Evolutionary conservation across 2,113 vertebrate genomes (phyloP).

Genomic region (Piprites chloris): DNA sequence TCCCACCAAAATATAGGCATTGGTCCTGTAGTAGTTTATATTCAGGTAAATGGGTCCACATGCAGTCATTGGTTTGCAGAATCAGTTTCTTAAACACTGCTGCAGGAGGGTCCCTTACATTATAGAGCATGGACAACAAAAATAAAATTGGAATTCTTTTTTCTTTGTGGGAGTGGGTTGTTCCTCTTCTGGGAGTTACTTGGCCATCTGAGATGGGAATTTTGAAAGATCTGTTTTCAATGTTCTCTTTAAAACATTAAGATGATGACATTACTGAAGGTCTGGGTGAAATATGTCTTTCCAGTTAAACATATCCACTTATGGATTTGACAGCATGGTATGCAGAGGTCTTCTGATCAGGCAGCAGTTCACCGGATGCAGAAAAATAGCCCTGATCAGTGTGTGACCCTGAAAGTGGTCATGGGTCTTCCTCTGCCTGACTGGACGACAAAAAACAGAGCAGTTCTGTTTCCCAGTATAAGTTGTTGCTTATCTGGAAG

Average conservation of each 20-base stretch:
- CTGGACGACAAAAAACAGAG: not conserved
- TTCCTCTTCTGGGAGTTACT: not conserved
- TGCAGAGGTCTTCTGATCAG: slow-evolving; percentile 39
- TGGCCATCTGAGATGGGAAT: not conserved
- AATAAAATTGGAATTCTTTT: not conserved
- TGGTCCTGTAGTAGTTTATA: not conserved
- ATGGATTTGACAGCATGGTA: not conserved
- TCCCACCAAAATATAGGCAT: not conserved
- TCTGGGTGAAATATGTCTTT: not conserved
- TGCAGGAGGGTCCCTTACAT: not conserved
- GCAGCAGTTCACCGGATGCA: not conserved
- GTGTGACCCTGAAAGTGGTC: slow-evolving; percentile 36
- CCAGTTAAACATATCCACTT: not conserved
- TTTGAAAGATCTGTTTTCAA: not conserved
- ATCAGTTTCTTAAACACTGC: not conserved
- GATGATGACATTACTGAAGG: not conserved
- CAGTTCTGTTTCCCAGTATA: slow-evolving; percentile 22
- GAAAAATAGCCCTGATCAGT: slow-evolving; percentile 10
- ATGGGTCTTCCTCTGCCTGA: not conserved
- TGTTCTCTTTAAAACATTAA: not conserved
- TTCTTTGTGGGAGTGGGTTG: not conserved
- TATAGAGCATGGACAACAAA: not conserved
- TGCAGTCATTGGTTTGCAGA: not conserved
- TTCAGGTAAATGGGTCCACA: not conserved
- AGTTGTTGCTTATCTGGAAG: not conserved